A percentile compares a stretch with the other conserved stretches of the same genome.
These are phyloP conservation scores for Sminthurides aquaticus DNA, from an alignment of 2,888 invertebrate species.

Conservation along the genomic window DNA sequence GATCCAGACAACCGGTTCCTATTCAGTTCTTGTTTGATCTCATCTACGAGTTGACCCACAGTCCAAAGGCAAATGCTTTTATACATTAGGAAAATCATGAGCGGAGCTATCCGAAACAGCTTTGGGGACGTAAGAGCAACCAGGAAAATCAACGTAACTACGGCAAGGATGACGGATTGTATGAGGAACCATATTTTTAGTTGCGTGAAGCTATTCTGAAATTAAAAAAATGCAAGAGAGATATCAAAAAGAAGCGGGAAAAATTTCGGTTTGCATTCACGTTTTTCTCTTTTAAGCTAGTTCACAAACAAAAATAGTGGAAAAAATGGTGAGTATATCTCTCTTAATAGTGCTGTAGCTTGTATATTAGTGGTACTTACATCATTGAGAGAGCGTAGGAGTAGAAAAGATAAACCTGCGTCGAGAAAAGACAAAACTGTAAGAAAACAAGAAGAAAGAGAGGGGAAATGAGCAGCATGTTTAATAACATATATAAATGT, in stretches of 20 bases:
- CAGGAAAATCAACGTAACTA: constrained; percentile 11
- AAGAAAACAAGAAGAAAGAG: constrained; percentile 9
- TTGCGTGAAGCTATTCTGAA: constrained; percentile 20
- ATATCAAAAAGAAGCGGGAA: background rate
- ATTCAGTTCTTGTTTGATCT: constrained; percentile 14
- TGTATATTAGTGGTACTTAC: constrained; percentile 1
- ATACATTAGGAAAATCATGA: constrained; percentile 11
- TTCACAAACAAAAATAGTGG: too few relatives aligned
- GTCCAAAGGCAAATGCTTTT: constrained; percentile 19
- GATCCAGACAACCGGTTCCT: background rate
- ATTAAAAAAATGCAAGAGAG: background rate
- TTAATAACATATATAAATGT: too few relatives aligned
- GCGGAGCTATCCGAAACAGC: background rate
- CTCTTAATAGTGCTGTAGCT: background rate
- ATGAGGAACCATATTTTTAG: constrained; percentile 20
- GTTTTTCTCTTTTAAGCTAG: too few relatives aligned
- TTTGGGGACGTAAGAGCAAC: constrained; percentile 16
- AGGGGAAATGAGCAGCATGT: too few relatives aligned
- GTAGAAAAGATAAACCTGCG: background rate
- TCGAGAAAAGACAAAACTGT: constrained; percentile 6
- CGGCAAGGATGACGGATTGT: constrained; percentile 15
- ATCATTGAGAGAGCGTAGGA: constrained; percentile 12
- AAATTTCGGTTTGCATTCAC: too few relatives aligned
- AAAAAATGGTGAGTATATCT: background rate
- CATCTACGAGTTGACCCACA: constrained; percentile 15